A percentile compares a stretch with the other conserved stretches of the same genome.
These are phyloP conservation scores for Laticauda colubrina DNA, from an alignment of 2,113 vertebrate species.

Conservation along the genomic window DNA sequence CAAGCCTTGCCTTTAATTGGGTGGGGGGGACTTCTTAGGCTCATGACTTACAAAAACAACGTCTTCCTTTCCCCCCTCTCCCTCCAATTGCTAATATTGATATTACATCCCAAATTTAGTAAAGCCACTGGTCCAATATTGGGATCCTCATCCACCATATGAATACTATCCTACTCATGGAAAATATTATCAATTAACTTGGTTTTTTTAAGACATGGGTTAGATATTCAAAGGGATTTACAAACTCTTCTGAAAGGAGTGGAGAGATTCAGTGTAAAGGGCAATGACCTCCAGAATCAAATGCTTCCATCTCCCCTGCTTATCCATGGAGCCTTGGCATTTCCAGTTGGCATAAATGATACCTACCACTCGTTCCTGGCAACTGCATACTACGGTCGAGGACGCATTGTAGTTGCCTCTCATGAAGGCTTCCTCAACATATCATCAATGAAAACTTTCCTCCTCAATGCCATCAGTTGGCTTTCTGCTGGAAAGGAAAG, in stretches of 20 bases:
- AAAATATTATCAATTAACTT: not conserved
- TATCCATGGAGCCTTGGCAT: constrained; percentile 31
- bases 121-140: not conserved
- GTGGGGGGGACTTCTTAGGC: no score
- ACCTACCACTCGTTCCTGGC: constrained; percentile 63
- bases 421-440: constrained; percentile 63
- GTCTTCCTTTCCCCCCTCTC: no score
- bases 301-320: constrained; percentile 20
- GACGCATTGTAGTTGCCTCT: constrained; percentile 65
- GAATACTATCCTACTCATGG: not conserved
- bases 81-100: no score
- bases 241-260: constrained; percentile 16
- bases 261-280: not conserved
- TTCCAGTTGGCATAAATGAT: constrained; percentile 28
- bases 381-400: constrained; percentile 73
- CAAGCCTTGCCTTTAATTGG: no score
- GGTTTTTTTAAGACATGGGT: not conserved
- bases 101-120: no score
- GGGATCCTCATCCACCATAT: not conserved
- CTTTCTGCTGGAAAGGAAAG: constrained; percentile 68
- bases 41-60: no score
- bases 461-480: constrained; percentile 71
- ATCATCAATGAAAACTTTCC: constrained; percentile 52
- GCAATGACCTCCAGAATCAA: not conserved
- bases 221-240: not conserved